Conservation (phyloP, 92 coral and sea anemone species). For the Zoanthus gigantus region DNA sequence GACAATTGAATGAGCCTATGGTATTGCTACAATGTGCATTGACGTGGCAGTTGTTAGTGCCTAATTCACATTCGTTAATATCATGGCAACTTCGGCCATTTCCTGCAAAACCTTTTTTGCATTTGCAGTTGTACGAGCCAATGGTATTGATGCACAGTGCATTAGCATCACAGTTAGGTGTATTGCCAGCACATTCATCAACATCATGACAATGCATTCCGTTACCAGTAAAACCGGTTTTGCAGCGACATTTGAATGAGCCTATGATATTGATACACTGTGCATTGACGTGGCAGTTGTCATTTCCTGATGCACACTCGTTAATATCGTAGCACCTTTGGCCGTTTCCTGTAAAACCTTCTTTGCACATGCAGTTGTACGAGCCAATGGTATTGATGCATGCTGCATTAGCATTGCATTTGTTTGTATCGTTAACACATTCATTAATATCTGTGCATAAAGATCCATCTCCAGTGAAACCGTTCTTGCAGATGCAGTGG, state of each 20-base stretch:
- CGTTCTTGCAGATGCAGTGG: not conserved
- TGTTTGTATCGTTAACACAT: not conserved
- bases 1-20: not conserved
- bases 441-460: slow-evolving; percentile 33
- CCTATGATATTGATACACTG: not conserved
- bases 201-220: not conserved
- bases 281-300: not conserved
- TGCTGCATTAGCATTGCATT: no score
- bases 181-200: not conserved
- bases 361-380: not conserved
- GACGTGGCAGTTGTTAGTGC: not conserved
- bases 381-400: slow-evolving; percentile 22
- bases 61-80: slow-evolving; percentile 19
- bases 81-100: not conserved
- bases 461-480: slow-evolving; percentile 34
- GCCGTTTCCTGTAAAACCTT: not conserved
- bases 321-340: not conserved
- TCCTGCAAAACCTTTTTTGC: not conserved
- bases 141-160: slow-evolving; percentile 24
- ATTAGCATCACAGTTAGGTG: slow-evolving; percentile 2
- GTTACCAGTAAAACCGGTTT: not conserved
- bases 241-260: slow-evolving; percentile 8
- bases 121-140: slow-evolving; percentile 7
- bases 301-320: not conserved
- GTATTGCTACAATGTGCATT: not conserved